phyloP scores from a whole-genome alignment of 2,113 vertebrate genomes.

The Verasper variegatus region DNA sequence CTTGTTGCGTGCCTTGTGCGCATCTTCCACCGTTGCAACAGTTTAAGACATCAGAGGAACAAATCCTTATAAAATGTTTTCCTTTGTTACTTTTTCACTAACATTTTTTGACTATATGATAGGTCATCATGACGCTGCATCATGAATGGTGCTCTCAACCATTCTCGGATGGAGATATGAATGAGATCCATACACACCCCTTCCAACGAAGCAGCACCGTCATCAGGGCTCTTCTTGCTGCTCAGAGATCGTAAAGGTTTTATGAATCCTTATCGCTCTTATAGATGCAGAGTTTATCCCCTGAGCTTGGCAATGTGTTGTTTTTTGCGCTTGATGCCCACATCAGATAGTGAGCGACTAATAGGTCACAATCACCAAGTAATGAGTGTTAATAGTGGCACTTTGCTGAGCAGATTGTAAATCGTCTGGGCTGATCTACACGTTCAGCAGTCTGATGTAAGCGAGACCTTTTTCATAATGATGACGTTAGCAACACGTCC shows the following conservation, averaged over 20 bases:
- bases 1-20: too few relatives aligned
- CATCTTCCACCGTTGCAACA: too few relatives aligned
- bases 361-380: slow-evolving; percentile 9
- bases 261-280: slow-evolving; percentile 49
- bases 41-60: too few relatives aligned
- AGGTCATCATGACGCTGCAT: background rate
- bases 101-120: too few relatives aligned
- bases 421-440: slow-evolving; percentile 2
- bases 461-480: background rate
- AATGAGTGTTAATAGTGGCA: slow-evolving; percentile 21
- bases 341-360: slow-evolving; percentile 1
- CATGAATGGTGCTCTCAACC: background rate
- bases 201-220: slow-evolving; percentile 8
- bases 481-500: background rate
- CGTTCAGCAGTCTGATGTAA: slow-evolving; percentile 1
- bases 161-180: slow-evolving; percentile 29
- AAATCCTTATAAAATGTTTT: too few relatives aligned
- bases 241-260: slow-evolving; percentile 17
- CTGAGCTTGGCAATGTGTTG: slow-evolving; percentile 21
- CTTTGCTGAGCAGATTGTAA: slow-evolving; percentile 7
- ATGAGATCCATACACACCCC: slow-evolving; percentile 30
- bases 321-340: slow-evolving; percentile 11
- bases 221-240: slow-evolving; percentile 25
- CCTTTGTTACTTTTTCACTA: too few relatives aligned
- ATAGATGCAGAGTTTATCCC: slow-evolving; percentile 41